Base-by-base conservation (phyloP, 2,797 vertebrate genomes). In the Chrysolophus pictus region DNA sequence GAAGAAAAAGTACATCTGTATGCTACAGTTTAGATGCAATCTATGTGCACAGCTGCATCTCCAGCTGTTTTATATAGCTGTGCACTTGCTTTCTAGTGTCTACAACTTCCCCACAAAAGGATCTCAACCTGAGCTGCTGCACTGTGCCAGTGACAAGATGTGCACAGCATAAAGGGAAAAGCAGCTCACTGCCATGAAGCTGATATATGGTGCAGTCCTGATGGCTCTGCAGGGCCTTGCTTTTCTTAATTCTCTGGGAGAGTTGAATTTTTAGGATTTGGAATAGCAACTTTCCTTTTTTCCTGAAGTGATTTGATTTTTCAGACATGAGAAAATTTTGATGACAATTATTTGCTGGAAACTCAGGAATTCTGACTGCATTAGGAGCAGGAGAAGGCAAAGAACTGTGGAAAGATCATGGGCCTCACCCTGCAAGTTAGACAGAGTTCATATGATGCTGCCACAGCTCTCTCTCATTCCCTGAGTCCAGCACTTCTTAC, bases 161-260 rank as follows among this genome's bases (percentile, higher is more conserved):
- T 2, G 65, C 56, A 82, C 67, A 71, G 41, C 41, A 8, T 7
- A 59, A 47, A 2, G 1, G 29, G 18, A 51, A 5, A 53, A 35
- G 68, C 6, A 67, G 28, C 42, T n/a, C 70, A 44, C 13, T 58
- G 58, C 49, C 16, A 28, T 62, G 68, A 14, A 75, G 37, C 41
- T 28, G 47, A 39, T 12, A 18, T 3, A 29, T 8, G 0, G 0
- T n/a, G 39, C 49, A 23, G 28, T 29, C 28, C 37, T 21, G 24
- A 8, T 23, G 46, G 46, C 4, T 82, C 68, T 41, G 3, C 12
- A 26, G 62, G 26, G 62, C 15, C 13, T 5, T 15, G 7, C 46
- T 49, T 74, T 24, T 28, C 62, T 68, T 3, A 0, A 35, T 76
- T 80, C 80, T 85, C 64, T 56, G 71, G 8, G 16, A 62, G 56